Conservation (phyloP, 2,113 vertebrate genomes). For the Melanerpes aurifrons region DNA sequence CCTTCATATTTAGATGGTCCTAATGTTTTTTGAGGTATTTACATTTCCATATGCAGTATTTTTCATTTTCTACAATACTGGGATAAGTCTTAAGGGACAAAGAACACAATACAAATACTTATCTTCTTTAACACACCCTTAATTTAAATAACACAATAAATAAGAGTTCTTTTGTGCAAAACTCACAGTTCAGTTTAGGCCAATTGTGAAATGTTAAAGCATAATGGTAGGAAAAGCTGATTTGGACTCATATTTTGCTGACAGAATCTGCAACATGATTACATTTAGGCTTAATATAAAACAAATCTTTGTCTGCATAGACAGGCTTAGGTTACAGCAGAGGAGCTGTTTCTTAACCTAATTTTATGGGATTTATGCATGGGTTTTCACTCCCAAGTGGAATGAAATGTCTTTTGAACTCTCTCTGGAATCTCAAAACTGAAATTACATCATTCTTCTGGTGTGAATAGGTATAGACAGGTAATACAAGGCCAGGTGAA, state of each 20-base stretch:
- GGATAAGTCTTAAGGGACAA: not conserved
- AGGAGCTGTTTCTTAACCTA: not conserved
- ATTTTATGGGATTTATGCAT: not conserved
- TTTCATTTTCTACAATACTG: not conserved
- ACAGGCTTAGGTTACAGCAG: not conserved
- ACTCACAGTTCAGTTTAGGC: not conserved
- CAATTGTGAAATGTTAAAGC: not conserved
- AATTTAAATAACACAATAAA: not conserved
- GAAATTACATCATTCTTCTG: conserved; percentile 10
- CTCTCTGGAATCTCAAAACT: conserved; percentile 26
- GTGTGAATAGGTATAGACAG: conserved; percentile 27
- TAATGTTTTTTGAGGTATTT: not conserved
- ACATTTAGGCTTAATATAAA: not conserved
- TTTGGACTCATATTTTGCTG: not conserved
- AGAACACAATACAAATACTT: not conserved
- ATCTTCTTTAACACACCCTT: not conserved
- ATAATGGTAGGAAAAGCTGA: not conserved
- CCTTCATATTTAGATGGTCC: not conserved
- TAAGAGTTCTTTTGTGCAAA: not conserved
- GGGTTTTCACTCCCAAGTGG: not conserved
- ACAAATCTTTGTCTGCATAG: not conserved
- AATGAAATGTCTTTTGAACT: conserved; percentile 27
- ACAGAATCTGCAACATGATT: not conserved
- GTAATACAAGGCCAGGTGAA: conserved; percentile 44
- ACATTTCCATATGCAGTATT: not conserved